phyloP scores from a whole-genome alignment of 1,140 invertebrate species.

The Idris sp. region DNA sequence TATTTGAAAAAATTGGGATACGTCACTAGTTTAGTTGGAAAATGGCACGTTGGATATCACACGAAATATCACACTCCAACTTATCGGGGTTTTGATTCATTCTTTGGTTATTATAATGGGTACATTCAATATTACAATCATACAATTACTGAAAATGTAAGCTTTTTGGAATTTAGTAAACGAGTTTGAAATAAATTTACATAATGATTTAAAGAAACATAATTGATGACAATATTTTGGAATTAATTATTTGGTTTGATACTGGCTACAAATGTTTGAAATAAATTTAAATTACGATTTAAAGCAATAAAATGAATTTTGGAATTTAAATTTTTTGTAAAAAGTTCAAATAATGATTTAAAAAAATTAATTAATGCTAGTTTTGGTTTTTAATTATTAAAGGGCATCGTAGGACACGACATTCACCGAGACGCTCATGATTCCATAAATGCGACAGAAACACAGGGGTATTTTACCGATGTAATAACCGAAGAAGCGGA shows the following conservation, averaged over 20 bases:
- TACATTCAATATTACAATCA: constrained; percentile 81
- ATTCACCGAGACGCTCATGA: constrained; percentile 74
- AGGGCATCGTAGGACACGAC: constrained; percentile 77
- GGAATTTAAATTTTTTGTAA: no score
- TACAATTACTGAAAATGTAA: constrained; percentile 72
- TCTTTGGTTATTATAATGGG: constrained; percentile 83
- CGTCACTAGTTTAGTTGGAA: constrained; percentile 70
- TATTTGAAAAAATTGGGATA: constrained; percentile 71
- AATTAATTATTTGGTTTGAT: no score
- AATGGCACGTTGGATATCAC: constrained; percentile 77
- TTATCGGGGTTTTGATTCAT: constrained; percentile 81
- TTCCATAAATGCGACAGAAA: constrained; percentile 58
- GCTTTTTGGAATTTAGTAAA: constrained; percentile 11
- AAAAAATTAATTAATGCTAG: no score
- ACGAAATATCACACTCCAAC: constrained; percentile 78
- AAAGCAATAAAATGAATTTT: no score
- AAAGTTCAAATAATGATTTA: no score
- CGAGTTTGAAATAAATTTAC: no score
- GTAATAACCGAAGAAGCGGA: constrained; percentile 80
- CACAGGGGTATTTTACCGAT: constrained; percentile 80
- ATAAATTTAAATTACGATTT: no score
- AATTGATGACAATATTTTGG: no score
- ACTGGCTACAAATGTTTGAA: no score
- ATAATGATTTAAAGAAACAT: no score
- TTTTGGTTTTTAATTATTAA: constrained; percentile 7